Evolutionary conservation across 2,797 vertebrate species (phyloP), one percentile per base, ranked within the genome.

Genomic region (Anniella stebbinsi): DNA sequence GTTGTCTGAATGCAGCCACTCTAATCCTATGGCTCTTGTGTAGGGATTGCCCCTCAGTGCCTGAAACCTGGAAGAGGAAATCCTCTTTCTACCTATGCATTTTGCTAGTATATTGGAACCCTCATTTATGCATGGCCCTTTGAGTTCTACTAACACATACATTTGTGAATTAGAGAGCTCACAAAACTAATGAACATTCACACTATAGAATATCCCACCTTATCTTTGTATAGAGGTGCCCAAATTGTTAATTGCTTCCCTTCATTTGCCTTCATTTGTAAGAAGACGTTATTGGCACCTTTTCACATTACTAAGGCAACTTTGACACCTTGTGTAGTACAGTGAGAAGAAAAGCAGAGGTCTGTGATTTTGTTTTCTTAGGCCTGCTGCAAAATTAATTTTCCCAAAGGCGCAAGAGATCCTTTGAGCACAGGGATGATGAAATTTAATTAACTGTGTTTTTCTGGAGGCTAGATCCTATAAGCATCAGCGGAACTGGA

Each of bases 401-500:
- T 90, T 87, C 70, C 45, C 73, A 76, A n/a, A 87, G 70, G 30
- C 63, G 63, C 18, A 57, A 76, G 85, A 87, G 60, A 57, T 77
- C 54, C 63, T 87, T 83, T 82, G 85, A 87, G 60, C 78, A 70
- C 80, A 83, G 48, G 30, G 60, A 45, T 90, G 89, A 82, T 87
- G 84, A 87, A 77, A 87, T 87, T 77, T 87, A 90, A 73, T 90
- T 90, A 90, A 90, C 60, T 77, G 15, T 8, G 36, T 13, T 69
- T 83, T 87, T 87, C 85, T 87, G 45, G 36, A 90, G 76, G 92
- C 91, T 86, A 73, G 80, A 88, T 91, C 95, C 94, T 92, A 90
- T 93, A 93, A 95, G 92, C 41, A 94, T 96, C 93, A 93, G 94
- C 88, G 92, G 94, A 95, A 88, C 80, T 89, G 80, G 75, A 33